A percentile compares a stretch with the other conserved stretches of the same genome.
phyloP scores from a whole-genome alignment of 53 echinoderm and acorn worm species.

The Antedon mediterranea region DNA sequence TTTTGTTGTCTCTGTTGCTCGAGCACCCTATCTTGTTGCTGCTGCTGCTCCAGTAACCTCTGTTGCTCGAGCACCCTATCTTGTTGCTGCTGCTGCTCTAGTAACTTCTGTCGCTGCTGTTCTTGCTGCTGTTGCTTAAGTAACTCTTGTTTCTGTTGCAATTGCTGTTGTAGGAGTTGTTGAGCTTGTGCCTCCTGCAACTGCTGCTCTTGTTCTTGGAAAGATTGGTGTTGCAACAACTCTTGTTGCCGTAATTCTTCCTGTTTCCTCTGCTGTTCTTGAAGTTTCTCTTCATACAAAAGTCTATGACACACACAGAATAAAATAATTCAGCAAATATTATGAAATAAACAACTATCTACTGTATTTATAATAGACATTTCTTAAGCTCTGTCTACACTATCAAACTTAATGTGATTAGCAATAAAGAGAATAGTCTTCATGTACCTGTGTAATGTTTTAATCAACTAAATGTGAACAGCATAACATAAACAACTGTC shows the following conservation, averaged over 20 bases:
- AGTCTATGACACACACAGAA: conserved; percentile 3
- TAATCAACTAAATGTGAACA: background rate
- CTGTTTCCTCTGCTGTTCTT: conserved; percentile 14
- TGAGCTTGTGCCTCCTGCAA: conserved; percentile 3
- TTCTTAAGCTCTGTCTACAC: no score
- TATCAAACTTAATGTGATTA: no score
- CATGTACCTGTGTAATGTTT: background rate
- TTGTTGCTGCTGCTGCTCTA: conserved; percentile 9
- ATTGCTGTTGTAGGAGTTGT: background rate
- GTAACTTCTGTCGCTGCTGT: conserved; percentile 11
- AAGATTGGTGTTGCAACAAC: background rate
- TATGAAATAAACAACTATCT: no score
- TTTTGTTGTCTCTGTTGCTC: conserved; percentile 16
- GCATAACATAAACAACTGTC: background rate
- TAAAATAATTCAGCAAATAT: no score
- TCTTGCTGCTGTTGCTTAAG: conserved; percentile 13
- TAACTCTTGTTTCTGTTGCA: background rate
- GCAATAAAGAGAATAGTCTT: background rate
- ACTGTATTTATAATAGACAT: no score
- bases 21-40: background rate
- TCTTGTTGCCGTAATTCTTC: conserved; percentile 7
- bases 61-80: conserved; percentile 2
- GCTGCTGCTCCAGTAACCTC: background rate
- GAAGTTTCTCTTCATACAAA: conserved; percentile 14
- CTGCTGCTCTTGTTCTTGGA: conserved; percentile 3